These are phyloP conservation scores for Chromoteleia sp. DNA, from an alignment of 2,888 invertebrate genomes.

Conservation along the genomic window DNA sequence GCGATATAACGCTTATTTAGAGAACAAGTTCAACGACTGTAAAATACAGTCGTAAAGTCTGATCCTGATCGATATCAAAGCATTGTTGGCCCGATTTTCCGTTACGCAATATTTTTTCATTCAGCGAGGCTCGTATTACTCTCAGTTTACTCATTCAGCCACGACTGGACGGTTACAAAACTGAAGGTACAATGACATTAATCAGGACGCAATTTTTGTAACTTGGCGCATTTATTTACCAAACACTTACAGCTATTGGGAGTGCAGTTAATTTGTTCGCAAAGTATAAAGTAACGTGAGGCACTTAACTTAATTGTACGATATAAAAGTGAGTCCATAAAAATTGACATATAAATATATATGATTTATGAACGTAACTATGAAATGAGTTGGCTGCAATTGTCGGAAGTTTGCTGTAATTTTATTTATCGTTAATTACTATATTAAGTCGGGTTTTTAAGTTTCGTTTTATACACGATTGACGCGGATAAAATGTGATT, in stretches of 20 bases:
- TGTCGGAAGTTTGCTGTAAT: conserved; percentile 6
- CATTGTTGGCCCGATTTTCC: conserved; percentile 45
- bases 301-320: conserved; percentile 10
- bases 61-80: conserved; percentile 40
- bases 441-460: conserved; percentile 5
- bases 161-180: conserved; percentile 15
- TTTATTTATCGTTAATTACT: not conserved
- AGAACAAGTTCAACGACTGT: conserved; percentile 62
- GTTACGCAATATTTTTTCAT: conserved; percentile 40
- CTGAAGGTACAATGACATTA: not conserved
- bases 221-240: conserved; percentile 4
- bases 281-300: not conserved
- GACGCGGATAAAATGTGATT: no score
- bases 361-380: conserved; percentile 15
- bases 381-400: conserved; percentile 8
- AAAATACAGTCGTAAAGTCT: conserved; percentile 51
- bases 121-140: conserved; percentile 20
- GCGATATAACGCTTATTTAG: conserved; percentile 36
- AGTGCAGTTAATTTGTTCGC: not conserved
- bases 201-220: conserved; percentile 15
- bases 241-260: conserved; percentile 3
- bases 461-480: no score
- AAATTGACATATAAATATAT: conserved; percentile 25
- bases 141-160: conserved; percentile 13
- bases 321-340: conserved; percentile 19